Evolutionary conservation across 2,113 vertebrate species (phyloP), one percentile per base, ranked within the genome.

Genomic region (Grantiella picta): DNA sequence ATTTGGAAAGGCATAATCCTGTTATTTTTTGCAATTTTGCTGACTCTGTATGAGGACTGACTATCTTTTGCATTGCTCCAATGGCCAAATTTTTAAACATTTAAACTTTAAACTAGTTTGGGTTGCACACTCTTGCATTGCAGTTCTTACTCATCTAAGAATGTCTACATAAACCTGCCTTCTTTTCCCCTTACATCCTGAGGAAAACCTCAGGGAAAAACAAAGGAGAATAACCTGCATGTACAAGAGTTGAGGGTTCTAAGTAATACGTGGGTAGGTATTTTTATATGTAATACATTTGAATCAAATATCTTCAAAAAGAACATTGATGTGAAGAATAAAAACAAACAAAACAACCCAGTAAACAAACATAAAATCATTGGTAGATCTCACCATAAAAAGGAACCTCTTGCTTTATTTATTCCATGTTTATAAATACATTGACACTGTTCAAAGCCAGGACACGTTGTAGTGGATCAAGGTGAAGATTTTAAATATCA

Each of bases 171-270:
- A 80, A 83, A 1, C 13, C 19, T 65, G 6, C 4, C 10, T n/a
- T 66, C 29, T 38, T 54, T 24, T 33, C 5, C 8, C 11, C 5
- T 1, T 28, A 7, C 33, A 77, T 52, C 14, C n/a, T 52, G 17
- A 75, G 15, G 6, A 57, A 42, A 75, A 89, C 5, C 12, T 72
- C 38, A 38, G 12, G 38, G 19, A 38, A 63, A 36, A 40, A 38
- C 38, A 38, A 54, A 57, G 4, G 1, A 7, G 2, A 12, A 6
- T 54, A 60, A n/a, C 10, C 65, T 47, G 3, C 5, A 29, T 4
- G 8, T 59, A 10, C 5, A 17, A 76, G 7, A 24, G 4, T 35
- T 53, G 65, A 63, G 7, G 23, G 19, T 59, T 11, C 19, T 64
- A 84, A 85, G 4, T 15, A 68, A 33, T 9, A 44, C 14, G 16